Evolutionary conservation across 2,888 invertebrate species (phyloP), one percentile per base, ranked within the genome.

Genomic region (Helobdella robusta): DNA sequence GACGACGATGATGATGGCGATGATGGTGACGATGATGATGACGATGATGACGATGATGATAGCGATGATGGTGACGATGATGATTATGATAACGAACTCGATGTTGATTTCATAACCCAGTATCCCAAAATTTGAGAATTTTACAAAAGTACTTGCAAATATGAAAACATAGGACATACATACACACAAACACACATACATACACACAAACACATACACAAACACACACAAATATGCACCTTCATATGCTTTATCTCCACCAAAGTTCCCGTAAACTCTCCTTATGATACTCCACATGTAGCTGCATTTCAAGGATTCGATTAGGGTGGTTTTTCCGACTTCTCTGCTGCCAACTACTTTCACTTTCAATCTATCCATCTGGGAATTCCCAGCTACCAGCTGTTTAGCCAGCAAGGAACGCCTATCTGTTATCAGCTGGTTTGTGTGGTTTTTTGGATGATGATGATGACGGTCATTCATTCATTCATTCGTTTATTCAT

Each of bases 281-380:
- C 76, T 72, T 83, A 87, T 86, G 71, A 86, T 83, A 52, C 86
- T 84, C 72, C 84, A 84, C 74, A 87, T 84, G 67, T 85, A 83
- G 1, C 86, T 85, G 70, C 85, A 84, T 73, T 84, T 85, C 35
- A 87, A 78, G 0, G 85, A 84, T 73, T 85, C 85, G 11, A 85
- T 81, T 56, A 88, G 79, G 0, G 86, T 83, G 5, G 85, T 83
- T 79, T 88, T 88, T n/a, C 88, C 88, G 2, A 85, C 84, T 0
- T 85, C 86, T 64, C 85, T 85, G 73, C 86, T 85, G 0, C 88
- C 88, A 73, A 88, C 82, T 58, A 88, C 75, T 71, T 87, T 85
- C 66, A 88, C 76, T 72, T 86, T 86, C 66, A 87, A 82, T 36
- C 86, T 82, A 48, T 74, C 72, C 63, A 82, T 73, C 1, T 76